These are phyloP conservation scores for Lampris incognitus DNA, from an alignment of 2,113 vertebrate genomes.

Conservation along the genomic window DNA sequence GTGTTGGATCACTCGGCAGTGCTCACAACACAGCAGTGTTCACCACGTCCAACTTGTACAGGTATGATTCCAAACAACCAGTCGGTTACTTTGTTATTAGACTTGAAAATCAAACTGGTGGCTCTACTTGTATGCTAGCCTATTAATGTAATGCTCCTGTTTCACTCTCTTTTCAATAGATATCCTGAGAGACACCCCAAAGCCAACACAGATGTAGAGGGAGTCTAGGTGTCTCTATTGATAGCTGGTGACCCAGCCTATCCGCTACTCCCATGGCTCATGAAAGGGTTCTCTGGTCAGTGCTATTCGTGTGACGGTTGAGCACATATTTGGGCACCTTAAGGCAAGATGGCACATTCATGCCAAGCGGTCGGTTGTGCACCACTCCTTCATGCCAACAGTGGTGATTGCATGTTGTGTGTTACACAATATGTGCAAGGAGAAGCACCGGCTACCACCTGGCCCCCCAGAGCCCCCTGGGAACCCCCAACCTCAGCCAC, in stretches of 20 bases:
- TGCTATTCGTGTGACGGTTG: constrained; percentile 5
- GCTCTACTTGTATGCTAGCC: too few species aligned
- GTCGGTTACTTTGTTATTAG: too few species aligned
- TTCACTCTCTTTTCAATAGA: neutral
- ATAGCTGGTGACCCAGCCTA: constrained; percentile 1
- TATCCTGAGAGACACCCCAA: constrained; percentile 2
- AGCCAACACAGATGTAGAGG: neutral
- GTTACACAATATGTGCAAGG: constrained; percentile 7
- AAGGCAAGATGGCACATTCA: constrained; percentile 3
- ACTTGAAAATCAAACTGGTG: too few species aligned
- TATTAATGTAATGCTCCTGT: too few species aligned
- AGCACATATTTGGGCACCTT: constrained; percentile 13
- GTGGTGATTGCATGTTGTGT: constrained; percentile 13
- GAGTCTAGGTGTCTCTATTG: constrained; percentile 14
- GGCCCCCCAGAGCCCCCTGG: too few species aligned
- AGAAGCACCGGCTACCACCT: neutral
- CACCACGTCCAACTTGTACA: constrained; percentile 1
- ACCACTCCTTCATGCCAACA: constrained; percentile 11
- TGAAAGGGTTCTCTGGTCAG: constrained; percentile 14
- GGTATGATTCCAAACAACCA: neutral
- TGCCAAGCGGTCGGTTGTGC: neutral
- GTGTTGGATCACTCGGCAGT: constrained; percentile 20
- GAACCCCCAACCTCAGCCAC: too few species aligned
- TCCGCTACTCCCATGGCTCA: constrained; percentile 10
- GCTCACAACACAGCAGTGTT: constrained; percentile 15